phyloP scores from a whole-genome alignment of 2,113 vertebrate genomes.

The Callopanchax toddi region DNA sequence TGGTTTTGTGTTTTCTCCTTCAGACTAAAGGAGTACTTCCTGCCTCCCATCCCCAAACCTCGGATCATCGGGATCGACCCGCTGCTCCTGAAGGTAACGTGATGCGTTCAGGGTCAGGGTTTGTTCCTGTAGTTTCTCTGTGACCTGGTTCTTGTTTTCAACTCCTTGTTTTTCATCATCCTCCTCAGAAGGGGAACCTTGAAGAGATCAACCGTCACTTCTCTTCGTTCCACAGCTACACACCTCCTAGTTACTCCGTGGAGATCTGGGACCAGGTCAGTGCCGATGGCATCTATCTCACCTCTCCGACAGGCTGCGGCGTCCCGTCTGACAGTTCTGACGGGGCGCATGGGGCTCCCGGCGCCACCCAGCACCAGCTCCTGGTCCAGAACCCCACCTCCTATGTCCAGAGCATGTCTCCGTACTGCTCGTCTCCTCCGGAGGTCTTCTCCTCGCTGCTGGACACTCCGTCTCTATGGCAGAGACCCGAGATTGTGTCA shows the following conservation, averaged over 20 bases:
- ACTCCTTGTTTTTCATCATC: too few relatives aligned
- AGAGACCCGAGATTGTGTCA: constrained; percentile 5
- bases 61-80: constrained; percentile 76
- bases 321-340: fast-evolving
- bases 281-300: constrained; percentile 30
- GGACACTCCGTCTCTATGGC: constrained; percentile 3
- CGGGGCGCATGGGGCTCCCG: constrained; percentile 1
- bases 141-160: too few relatives aligned
- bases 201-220: constrained; percentile 79
- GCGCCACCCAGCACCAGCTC: neutral
- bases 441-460: neutral
- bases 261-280: constrained; percentile 70
- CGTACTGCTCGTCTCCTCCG: constrained; percentile 20
- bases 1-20: constrained; percentile 12
- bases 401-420: neutral
- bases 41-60: constrained; percentile 78
- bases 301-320: neutral
- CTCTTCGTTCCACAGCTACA: constrained; percentile 74
- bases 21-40: constrained; percentile 77
- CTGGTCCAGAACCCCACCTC: fast-evolving
- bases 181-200: constrained; percentile 73
- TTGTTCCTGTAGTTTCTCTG: neutral
- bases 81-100: constrained; percentile 72
- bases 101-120: constrained; percentile 5
- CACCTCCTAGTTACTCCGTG: constrained; percentile 57